Percentiles rank a stretch among this genome's conserved stretches.
Evolutionary conservation across 2,797 vertebrate species (phyloP).

Genomic region (Pelochelys cantorii): DNA sequence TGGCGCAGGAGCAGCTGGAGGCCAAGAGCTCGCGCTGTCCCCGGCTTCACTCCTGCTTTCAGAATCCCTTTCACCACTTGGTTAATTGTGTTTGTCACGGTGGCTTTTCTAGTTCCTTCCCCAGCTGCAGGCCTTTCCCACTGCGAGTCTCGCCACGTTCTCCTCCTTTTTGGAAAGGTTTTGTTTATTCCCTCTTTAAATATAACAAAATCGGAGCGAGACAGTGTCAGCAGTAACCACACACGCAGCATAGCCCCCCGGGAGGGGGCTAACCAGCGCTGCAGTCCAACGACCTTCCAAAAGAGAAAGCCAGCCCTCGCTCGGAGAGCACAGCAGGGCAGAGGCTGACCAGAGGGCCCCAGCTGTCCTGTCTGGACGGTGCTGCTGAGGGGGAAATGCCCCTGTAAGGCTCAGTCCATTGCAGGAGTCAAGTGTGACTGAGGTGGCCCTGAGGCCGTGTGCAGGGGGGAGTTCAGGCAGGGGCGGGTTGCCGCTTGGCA

Average conservation of each 20-base stretch:
- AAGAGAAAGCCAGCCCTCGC: neutral
- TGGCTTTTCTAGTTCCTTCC: constrained; percentile 31
- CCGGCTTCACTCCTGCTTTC: neutral
- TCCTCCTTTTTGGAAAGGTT: constrained; percentile 23
- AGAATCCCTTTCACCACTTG: constrained; percentile 24
- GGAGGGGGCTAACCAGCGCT: neutral
- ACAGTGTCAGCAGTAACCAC: neutral
- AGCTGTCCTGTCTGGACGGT: neutral
- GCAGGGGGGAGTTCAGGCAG: neutral
- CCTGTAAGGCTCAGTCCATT: neutral
- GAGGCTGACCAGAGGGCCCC: neutral
- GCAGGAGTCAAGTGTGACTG: neutral
- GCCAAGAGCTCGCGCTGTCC: neutral
- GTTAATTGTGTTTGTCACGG: constrained; percentile 49
- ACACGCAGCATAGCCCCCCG: neutral
- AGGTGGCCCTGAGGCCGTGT: neutral
- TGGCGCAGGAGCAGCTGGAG: neutral
- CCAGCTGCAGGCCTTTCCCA: constrained; percentile 50
- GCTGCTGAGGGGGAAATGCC: accelerated
- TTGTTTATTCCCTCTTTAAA: constrained; percentile 43
- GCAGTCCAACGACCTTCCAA: neutral
- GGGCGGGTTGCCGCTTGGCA: neutral
- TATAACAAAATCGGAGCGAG: constrained; percentile 35
- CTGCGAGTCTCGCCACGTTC: constrained; percentile 55
- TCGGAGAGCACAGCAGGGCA: neutral